Conservation (phyloP, 2,797 vertebrate genomes). For the Rhinella marina region DNA sequence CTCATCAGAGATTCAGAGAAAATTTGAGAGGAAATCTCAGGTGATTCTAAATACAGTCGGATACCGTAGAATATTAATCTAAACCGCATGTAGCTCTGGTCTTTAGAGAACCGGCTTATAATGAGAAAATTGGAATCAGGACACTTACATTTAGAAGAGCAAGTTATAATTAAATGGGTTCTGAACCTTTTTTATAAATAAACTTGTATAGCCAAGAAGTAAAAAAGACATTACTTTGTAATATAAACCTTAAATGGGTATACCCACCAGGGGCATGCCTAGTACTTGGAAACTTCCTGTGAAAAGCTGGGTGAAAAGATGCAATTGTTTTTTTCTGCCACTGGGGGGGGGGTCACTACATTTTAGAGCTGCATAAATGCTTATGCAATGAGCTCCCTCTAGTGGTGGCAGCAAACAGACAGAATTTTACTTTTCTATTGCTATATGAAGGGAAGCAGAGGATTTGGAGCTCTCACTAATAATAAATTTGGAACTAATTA, state of each 20-base stretch:
- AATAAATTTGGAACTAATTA: too few species aligned
- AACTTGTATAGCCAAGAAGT: neutral
- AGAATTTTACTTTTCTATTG: too few species aligned
- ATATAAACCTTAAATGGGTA: neutral
- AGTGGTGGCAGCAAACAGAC: too few species aligned
- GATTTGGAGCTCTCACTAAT: too few species aligned
- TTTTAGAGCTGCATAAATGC: too few species aligned
- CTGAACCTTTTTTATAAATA: neutral
- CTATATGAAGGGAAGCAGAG: too few species aligned
- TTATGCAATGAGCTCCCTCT: too few species aligned
- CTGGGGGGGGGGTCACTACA: too few species aligned
- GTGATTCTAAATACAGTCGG: neutral
- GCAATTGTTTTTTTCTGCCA: too few species aligned
- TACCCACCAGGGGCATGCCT: neutral
- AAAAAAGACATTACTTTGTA: neutral
- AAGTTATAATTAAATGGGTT: neutral
- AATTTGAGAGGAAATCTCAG: neutral
- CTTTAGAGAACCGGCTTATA: slow-evolving; percentile 2
- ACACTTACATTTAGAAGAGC: neutral
- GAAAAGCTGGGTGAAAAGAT: too few species aligned
- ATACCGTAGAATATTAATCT: slow-evolving; percentile 2
- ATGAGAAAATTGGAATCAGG: slow-evolving; percentile 25
- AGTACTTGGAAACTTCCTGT: too few species aligned
- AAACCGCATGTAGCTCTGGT: neutral
- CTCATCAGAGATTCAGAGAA: neutral